Base-by-base conservation (phyloP, 2,113 vertebrate genomes). In the Brienomyrus brachyistius region DNA sequence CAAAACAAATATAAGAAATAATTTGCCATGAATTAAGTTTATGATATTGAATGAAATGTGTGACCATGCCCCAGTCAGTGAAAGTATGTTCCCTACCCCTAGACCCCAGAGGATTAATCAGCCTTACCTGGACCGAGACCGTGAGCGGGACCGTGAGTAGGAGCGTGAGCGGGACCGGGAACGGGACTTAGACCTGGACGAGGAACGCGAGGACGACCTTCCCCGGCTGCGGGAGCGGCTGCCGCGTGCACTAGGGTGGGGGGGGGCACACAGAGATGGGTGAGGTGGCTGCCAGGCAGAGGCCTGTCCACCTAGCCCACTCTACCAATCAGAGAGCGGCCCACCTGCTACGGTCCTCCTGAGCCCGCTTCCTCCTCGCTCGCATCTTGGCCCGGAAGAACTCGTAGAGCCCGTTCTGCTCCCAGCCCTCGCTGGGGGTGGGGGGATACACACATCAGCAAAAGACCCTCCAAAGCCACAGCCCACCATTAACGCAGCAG, bases 361-460 rank as follows among this genome's bases (percentile, higher is more conserved):
- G 98, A 2, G 97, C 98, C 92, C 98, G 98, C 94, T 98, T 97
- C 93, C 98, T 94, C 62, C 98, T 96, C 0, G 98, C 98, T 90
- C 98, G 96, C 98, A 99, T 99, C 94, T 99, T 99, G 84, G 98
- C 98, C 92, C 98, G 95, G 95, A 99, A 99, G 93, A 99, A 99
- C 91, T 99, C 98, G 0, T 99, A 99, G 23, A 99, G 96, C 6
- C 98, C 98, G 0, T 99, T 99, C 95, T 99, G 98, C 93, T 99
- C 98, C 98, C 98, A 99, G 90, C 98, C 98, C 94, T 99, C 98
- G 66, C 98, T 99, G 94, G 21, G 92, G 82, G 92, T 70, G 90
- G 90, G 91, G 91, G 13, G 15, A 54, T 90, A 31, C 9, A 43
- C 62, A 88, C 43, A 88, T 86, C n/a, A 86, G 21, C 50, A 35